phyloP scores from a whole-genome alignment of 2,797 vertebrate genomes.

The Phyllotis vaccarum region DNA sequence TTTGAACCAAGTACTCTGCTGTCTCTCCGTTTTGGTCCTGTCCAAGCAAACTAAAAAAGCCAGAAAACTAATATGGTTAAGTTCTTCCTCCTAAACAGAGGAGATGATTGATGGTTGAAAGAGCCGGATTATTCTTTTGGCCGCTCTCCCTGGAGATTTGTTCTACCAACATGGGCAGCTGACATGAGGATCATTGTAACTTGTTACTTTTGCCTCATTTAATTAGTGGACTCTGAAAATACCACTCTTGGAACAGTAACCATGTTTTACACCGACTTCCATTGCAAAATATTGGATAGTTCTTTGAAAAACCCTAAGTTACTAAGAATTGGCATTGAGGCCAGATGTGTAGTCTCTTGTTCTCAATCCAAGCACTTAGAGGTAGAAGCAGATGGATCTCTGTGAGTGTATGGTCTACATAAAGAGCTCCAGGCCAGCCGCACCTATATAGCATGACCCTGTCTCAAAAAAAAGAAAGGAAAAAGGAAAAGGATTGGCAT shows the following conservation, averaged over 20 bases:
- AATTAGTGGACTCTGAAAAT: neutral
- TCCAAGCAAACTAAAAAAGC: neutral
- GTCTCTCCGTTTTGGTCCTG: neutral
- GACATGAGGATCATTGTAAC: neutral
- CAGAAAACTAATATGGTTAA: neutral
- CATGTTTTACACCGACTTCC: neutral
- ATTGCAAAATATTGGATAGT: constrained; percentile 35
- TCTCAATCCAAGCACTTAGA: neutral
- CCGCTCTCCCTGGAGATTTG: neutral
- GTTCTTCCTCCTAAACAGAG: constrained; percentile 20
- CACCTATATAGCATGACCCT: neutral
- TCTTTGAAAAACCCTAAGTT: constrained; percentile 1
- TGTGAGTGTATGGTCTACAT: neutral
- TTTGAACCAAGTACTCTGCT: constrained; percentile 1
- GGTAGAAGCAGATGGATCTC: neutral
- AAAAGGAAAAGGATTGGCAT: neutral
- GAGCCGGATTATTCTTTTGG: neutral
- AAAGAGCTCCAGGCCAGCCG: neutral
- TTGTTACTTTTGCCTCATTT: constrained; percentile 45
- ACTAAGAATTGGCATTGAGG: neutral
- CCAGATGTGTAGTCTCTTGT: neutral
- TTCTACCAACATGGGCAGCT: neutral
- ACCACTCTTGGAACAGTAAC: neutral
- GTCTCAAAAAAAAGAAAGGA: neutral
- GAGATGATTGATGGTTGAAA: neutral